phyloP scores from a whole-genome alignment of 1,140 invertebrate genomes.

The Zophobas atratus region DNA sequence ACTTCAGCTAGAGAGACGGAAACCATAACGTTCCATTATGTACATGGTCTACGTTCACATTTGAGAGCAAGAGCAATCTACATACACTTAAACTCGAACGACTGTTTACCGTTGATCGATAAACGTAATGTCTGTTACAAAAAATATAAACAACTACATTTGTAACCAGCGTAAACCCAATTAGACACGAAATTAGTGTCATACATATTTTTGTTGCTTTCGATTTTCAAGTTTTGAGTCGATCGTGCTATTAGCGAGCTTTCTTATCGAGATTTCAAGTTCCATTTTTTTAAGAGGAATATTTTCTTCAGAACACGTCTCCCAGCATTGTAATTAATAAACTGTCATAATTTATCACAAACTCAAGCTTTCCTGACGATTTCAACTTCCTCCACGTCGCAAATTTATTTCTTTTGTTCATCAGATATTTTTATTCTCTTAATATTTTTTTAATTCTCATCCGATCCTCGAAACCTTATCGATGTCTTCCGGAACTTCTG shows the following conservation, averaged over 20 bases:
- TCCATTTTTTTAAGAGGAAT: neutral
- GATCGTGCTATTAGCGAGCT: no score
- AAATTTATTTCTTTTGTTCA: conserved; percentile 10
- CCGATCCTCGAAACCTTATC: conserved; percentile 11
- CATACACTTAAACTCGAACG: no score
- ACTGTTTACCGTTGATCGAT: no score
- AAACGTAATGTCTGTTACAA: no score
- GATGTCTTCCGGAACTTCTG: conserved; percentile 17
- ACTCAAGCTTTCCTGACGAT: conserved; percentile 3
- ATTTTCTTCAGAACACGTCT: neutral
- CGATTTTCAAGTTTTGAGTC: no score
- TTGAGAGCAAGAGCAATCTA: no score
- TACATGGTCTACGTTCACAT: neutral
- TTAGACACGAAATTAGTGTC: no score
- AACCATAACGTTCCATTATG: conserved; percentile 7
- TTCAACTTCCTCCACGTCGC: conserved; percentile 5
- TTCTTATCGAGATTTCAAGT: neutral
- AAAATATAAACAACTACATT: no score
- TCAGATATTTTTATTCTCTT: conserved; percentile 22
- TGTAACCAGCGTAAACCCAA: no score
- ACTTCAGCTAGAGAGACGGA: neutral
- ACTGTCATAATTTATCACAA: conserved; percentile 15
- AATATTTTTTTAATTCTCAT: conserved; percentile 8
- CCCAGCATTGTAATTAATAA: conserved; percentile 19
- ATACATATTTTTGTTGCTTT: no score